Evolutionary conservation across 2,113 vertebrate species (phyloP), one percentile per base, ranked within the genome.

Genomic region (Laticauda laticaudata): DNA sequence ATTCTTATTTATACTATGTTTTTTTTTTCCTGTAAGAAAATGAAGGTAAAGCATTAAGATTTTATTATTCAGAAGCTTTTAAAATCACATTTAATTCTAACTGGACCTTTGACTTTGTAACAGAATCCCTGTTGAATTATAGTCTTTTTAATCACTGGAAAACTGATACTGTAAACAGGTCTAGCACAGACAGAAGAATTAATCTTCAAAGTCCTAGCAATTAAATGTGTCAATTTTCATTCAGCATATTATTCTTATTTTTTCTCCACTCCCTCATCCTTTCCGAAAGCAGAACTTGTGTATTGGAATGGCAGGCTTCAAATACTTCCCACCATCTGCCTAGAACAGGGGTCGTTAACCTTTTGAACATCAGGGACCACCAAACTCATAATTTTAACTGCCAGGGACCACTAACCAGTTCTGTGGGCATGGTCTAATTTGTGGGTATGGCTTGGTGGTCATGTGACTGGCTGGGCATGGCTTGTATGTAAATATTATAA

Each of bases 261-360:
- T 45, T 7, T 39, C 7, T 0, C 61, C 92, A 91, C 24, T 8
- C 29, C 90, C 61, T 48, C 86, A 45, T 48, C 59, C 93, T 18
- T 51, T 91, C 56, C 1, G 15, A 53, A 89, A 57, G 86, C 26
- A 59, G 89, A 92, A 95, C 89, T 2, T 57, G 90, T 95, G 55
- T 10, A 7, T 14, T 92, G 45, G 29, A 23, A 56, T 5, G 29
- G 43, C 34, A 43, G 26, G 53, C 21, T 51, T 56, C 45, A 34
- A 85, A 43, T 9, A 54, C 29, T 91, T 93, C 89, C 69, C 94
- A 69, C 91, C 0, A 1, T 0, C 6, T 94, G 51, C 81, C 57
- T 92, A 23, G 8, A 51, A 2, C 48, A 94, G 5, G 45, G 5
- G 5, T 45, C 45, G 5, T 45, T 45, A 45, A 45, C 45, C 45